These are phyloP conservation scores for Adelosebastes latens DNA, from an alignment of 2,797 vertebrate species.

Conservation along the genomic window DNA sequence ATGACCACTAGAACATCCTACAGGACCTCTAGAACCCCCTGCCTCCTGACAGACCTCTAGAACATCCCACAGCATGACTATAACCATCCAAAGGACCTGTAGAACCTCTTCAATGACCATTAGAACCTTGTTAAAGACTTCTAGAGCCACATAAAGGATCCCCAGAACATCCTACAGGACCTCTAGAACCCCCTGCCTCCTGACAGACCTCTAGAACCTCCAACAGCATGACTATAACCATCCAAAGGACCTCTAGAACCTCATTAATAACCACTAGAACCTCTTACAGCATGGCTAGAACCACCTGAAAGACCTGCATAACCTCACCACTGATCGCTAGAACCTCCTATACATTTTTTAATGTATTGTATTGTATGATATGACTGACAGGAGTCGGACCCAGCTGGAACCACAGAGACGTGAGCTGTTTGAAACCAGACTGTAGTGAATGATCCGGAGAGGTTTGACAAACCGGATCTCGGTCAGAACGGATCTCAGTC, in stretches of 20 bases:
- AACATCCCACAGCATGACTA: not conserved
- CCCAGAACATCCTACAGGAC: not conserved
- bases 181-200: not conserved
- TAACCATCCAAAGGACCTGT: not conserved
- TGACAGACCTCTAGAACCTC: not conserved
- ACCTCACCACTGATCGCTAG: not conserved
- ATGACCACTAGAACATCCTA: not conserved
- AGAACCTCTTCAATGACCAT: not conserved
- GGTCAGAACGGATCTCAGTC: too few relatives aligned
- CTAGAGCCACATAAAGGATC: not conserved
- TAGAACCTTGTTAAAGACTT: too few relatives aligned
- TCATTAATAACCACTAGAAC: not conserved
- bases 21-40: too few relatives aligned
- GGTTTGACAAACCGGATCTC: too few relatives aligned
- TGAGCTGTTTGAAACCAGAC: not conserved
- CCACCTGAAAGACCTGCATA: not conserved
- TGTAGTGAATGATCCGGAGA: too few relatives aligned
- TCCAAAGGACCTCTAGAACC: not conserved
- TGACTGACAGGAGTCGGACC: not conserved
- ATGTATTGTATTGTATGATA: not conserved
- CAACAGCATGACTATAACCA: not conserved
- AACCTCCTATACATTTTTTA: not conserved
- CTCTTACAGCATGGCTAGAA: not conserved
- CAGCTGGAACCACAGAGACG: not conserved
- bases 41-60: too few relatives aligned